Base-by-base conservation (phyloP, 2,888 invertebrate species). In the Slavum lentiscoides region DNA sequence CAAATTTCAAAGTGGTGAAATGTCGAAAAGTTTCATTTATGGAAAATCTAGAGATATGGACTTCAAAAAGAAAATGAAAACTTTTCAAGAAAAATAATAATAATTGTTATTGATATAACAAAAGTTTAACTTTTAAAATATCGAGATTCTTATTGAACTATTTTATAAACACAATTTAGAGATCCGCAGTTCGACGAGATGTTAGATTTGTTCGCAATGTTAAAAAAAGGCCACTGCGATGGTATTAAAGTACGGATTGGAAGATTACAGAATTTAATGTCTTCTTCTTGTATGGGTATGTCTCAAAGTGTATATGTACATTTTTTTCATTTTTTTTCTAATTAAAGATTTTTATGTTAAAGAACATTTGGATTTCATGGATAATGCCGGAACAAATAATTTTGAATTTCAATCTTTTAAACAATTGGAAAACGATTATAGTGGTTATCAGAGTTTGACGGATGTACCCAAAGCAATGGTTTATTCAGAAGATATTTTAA, bases 351-450 rank as follows among this genome's bases (percentile, higher is more conserved):
- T 49, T 7, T 30, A 8, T 15, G 13, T 66, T 59, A 30, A 23
- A 90, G 99, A 99, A 87, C 98, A 99, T 88, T 89, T 99, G 87
- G 99, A 99, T 88, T 99, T 98, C 87, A 93, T 98, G 90, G 94
- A 93, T 86, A 86, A 87, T 2, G 85, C 89, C 66, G 92, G 93
- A 84, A 91, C 92, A 82, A 91, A 92, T 86, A 90, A 92, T 70
- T 90, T 92, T 85, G 90, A 91, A 85, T 93, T 96, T 85, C 91
- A 90, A 9, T 93, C 94, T 83, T 96, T 98, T 87, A 91, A 91
- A 83, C 97, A 98, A 88, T 87, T 96, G 82, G 92, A 95, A 86
- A 94, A 95, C 86, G 94, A 95, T 86, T 95, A 95, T 86, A 94
- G 95, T 86, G 96, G 96, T 68, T 97, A 97, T 88, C 96, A 96